Conservation (phyloP, 2,888 invertebrate genomes). For the Tenthredo notha region DNA sequence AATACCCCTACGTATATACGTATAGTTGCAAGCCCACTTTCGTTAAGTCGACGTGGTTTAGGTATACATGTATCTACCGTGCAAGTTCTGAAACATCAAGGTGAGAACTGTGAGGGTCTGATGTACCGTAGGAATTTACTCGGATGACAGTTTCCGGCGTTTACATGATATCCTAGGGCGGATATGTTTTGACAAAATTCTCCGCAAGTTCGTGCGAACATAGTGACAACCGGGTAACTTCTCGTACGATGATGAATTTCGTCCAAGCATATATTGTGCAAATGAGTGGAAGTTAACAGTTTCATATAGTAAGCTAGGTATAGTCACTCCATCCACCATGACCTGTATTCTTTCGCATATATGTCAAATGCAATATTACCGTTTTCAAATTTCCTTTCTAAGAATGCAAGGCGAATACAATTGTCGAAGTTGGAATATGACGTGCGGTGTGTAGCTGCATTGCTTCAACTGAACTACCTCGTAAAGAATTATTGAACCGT, state of each 20-base stretch:
- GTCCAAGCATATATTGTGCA: conserved; percentile 33
- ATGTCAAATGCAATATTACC: conserved; percentile 6
- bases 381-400: background rate
- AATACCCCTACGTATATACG: background rate
- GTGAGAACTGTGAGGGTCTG: background rate
- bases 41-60: background rate
- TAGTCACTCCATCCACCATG: background rate
- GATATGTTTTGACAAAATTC: conserved; percentile 33
- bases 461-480: conserved; percentile 36
- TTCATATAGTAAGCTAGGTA: background rate
- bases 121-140: background rate
- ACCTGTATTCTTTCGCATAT: background rate
- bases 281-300: conserved; percentile 56
- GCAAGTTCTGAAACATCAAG: background rate
- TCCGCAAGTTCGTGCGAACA: background rate
- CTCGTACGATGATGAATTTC: conserved; percentile 3
- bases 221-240: background rate
- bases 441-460: conserved; percentile 7
- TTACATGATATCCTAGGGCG: conserved; percentile 19
- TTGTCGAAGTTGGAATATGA: conserved; percentile 40
- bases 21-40: no score
- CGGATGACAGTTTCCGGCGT: conserved; percentile 29
- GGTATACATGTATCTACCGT: background rate
- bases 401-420: conserved; percentile 13
- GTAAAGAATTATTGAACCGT: conserved; percentile 45